These are phyloP conservation scores for Pycnomerus fuliginosus DNA, from an alignment of 2,888 invertebrate genomes.

Conservation along the genomic window DNA sequence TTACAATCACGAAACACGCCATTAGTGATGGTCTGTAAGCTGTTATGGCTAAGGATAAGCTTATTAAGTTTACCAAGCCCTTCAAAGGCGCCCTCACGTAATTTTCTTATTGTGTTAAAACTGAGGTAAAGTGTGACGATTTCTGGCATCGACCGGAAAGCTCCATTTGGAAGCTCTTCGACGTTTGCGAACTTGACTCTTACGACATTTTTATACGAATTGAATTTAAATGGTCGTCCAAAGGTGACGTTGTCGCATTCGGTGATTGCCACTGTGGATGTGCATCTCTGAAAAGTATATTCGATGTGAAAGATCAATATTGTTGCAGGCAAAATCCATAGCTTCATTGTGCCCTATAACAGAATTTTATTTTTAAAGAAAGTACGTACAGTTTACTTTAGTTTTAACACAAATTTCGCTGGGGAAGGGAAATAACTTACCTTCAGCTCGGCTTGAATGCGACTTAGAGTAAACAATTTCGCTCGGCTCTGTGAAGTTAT, in stretches of 20 bases:
- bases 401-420: not conserved
- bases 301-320: not conserved
- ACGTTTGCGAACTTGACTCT: conserved; percentile 10
- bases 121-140: conserved; percentile 20
- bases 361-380: too few relatives aligned
- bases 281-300: conserved; percentile 12
- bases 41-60: conserved; percentile 14
- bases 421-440: not conserved
- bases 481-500: too few relatives aligned
- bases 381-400: not conserved
- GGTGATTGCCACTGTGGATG: conserved; percentile 14
- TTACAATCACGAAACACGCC: conserved; percentile 14
- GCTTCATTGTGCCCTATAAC: not conserved
- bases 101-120: conserved; percentile 19
- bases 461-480: too few relatives aligned
- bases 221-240: conserved; percentile 8
- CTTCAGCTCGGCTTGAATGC: not conserved
- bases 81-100: conserved; percentile 15
- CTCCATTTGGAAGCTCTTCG: conserved; percentile 14
- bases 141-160: conserved; percentile 17
- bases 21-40: conserved; percentile 10
- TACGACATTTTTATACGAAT: conserved; percentile 11
- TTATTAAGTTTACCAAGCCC: conserved; percentile 17
- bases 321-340: not conserved
- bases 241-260: conserved; percentile 13